Base-by-base conservation (phyloP, 2,797 vertebrate species). In the Botia almorhae region DNA sequence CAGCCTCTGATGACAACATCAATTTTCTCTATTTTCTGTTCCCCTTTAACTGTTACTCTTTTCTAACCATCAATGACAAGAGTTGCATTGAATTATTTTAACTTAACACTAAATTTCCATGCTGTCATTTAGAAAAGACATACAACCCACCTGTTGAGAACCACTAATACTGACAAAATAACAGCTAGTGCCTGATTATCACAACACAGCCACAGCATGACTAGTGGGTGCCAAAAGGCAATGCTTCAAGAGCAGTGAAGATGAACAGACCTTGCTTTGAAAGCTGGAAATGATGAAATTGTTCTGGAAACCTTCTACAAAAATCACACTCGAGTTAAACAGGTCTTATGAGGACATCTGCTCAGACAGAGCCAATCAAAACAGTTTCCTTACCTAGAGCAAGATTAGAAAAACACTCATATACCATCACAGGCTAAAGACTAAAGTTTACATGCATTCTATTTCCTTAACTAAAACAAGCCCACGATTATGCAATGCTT, bases 281-380 rank as follows among this genome's bases (percentile, higher is more conserved):
- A 69, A 50, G 39, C 14, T 58, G 65, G 65, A 78, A 58, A 78
- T 60, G 8, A 53, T 65, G 46, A 67, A 80, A 72, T 29, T 7
- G 19, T 72, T 29, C 69, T 80, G 78, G 60, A 73, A 73, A 43
- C 14, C 50, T 33, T 65, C 3, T 23, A 56, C 39, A 29, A 63
- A 43, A 65, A 55, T 79, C 46, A 23, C 68, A 78, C 77, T 79
- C 14, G 56, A 71, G 81, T 50, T 72, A 23, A 26, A 63, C 26
- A n/a, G 61, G 43, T 61, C 21, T 43, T 16, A 64, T 4, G 26
- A 65, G 33, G 81, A 78, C 61, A 74, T 76, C 51, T 67, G 68
- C 63, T n/a, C 16, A 19, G 12, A 63, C 7, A 26, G 13, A 43
- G 71, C 50, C 46, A 68, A 79, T 33, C 39, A 73, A 80, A 80